phyloP scores from a whole-genome alignment of 2,797 vertebrate species.

The Spheniscus humboldti region DNA sequence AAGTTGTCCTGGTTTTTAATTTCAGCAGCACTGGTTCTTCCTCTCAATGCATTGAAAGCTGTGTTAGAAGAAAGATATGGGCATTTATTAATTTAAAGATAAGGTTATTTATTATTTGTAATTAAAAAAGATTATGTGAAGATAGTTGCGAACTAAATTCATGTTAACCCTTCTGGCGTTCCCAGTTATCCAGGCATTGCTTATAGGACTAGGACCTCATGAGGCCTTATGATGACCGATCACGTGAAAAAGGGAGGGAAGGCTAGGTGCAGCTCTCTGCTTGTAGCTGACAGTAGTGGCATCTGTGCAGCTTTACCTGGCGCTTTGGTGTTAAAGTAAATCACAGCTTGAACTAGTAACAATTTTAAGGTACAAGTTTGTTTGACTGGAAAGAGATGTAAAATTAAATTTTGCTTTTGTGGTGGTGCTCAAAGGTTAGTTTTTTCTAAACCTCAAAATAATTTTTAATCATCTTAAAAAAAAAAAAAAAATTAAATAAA shows the following conservation, averaged over 20 bases:
- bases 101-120: background rate
- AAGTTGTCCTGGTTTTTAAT: background rate
- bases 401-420: background rate
- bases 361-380: background rate
- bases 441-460: background rate
- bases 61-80: background rate
- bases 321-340: background rate
- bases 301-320: background rate
- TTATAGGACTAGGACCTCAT: background rate
- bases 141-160: background rate
- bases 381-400: background rate
- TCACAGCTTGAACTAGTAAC: background rate
- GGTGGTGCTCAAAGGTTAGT: background rate
- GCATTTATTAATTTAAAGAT: background rate
- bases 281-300: background rate
- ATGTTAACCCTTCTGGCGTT: background rate
- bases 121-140: background rate
- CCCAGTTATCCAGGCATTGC: rapidly evolving
- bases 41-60: background rate
- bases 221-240: background rate
- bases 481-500: background rate
- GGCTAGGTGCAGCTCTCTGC: background rate
- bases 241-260: background rate
- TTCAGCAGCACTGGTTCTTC: background rate
- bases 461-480: background rate